phyloP scores from a whole-genome alignment of 2,888 invertebrate species.

The Protophormia terraenovae region DNA sequence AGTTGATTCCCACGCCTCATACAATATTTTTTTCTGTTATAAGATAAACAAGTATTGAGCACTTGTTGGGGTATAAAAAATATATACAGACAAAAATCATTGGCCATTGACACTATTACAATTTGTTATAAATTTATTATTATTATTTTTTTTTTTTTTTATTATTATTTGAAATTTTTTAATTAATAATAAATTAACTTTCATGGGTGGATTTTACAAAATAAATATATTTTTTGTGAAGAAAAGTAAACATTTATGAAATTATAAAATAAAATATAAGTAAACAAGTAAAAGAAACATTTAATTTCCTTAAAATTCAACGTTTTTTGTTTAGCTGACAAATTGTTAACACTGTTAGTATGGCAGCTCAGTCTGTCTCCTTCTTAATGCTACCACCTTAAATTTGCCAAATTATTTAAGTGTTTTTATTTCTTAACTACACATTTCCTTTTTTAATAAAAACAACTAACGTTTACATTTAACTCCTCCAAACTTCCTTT shows the following conservation, averaged over 20 bases:
- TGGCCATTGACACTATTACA: constrained; percentile 45
- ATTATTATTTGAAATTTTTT: neutral
- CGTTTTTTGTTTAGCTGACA: too few relatives aligned
- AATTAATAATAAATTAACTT: constrained; percentile 9
- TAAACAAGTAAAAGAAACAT: neutral
- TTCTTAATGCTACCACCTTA: too few relatives aligned
- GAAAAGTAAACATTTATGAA: neutral
- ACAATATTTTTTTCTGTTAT: neutral
- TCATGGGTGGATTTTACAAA: neutral
- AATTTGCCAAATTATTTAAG: too few relatives aligned
- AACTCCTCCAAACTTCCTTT: neutral
- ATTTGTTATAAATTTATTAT: neutral
- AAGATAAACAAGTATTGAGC: neutral
- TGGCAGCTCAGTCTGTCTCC: too few relatives aligned
- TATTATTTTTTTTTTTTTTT: too few relatives aligned
- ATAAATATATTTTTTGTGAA: neutral
- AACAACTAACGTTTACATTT: neutral
- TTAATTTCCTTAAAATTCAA: too few relatives aligned
- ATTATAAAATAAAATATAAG: neutral
- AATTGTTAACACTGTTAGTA: too few relatives aligned
- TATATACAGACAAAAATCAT: constrained; percentile 23
- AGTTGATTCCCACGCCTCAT: constrained; percentile 43
- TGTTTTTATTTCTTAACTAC: neutral
- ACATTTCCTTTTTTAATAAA: neutral
- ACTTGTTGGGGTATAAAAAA: neutral